Conservation (phyloP, 2,797 vertebrate species). For the Enteromius radiatus region DNA sequence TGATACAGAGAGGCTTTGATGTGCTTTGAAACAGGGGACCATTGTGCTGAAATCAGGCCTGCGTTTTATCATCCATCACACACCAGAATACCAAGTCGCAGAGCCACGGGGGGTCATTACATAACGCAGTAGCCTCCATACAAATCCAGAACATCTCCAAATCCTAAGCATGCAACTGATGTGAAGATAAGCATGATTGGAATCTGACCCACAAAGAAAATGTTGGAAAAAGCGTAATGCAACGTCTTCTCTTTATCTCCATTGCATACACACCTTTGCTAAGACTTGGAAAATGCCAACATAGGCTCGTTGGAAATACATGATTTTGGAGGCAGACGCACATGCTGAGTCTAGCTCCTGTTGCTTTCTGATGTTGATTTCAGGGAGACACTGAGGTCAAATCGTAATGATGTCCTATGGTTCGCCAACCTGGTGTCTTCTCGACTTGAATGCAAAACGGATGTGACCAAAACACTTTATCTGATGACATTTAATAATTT, state of each 20-base stretch:
- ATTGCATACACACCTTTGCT: background rate
- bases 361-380: conserved; percentile 69
- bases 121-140: conserved; percentile 58
- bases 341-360: conserved; percentile 58
- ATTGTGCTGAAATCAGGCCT: conserved; percentile 69
- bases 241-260: background rate
- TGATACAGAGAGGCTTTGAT: conserved; percentile 73
- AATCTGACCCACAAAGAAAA: background rate
- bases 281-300: background rate
- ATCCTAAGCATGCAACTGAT: background rate
- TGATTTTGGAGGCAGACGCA: conserved; percentile 51
- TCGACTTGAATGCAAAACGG: background rate
- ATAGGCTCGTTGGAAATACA: background rate
- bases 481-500: background rate
- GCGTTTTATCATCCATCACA: conserved; percentile 65
- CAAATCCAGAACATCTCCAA: background rate
- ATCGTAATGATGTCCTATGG: conserved; percentile 57
- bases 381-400: conserved; percentile 63
- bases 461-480: background rate
- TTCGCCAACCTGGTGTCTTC: background rate
- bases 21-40: conserved; percentile 74
- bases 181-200: background rate
- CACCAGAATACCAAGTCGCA: conserved; percentile 55
- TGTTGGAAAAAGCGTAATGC: background rate
- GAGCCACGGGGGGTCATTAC: conserved; percentile 62